Conservation (phyloP, 1,140 invertebrate genomes). For the Delia radicum region DNA sequence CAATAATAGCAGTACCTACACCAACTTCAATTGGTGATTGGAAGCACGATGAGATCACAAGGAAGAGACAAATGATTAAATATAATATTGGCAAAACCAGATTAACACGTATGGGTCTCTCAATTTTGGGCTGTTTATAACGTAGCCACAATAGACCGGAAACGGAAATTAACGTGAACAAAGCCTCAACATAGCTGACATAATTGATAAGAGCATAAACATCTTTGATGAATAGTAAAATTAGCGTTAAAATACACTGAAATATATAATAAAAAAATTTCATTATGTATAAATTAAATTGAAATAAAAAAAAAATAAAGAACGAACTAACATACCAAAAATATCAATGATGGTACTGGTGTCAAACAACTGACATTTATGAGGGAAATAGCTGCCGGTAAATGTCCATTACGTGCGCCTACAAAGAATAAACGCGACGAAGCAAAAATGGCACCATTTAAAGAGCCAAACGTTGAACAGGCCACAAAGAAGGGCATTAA, state of each 20-base stretch:
- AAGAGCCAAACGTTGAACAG: conserved; percentile 81
- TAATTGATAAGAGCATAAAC: conserved; percentile 93
- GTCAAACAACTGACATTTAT: conserved; percentile 84
- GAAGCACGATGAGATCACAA: conserved; percentile 80
- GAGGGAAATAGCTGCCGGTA: conserved; percentile 83
- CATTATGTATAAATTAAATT: too few species aligned
- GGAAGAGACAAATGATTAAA: conserved; percentile 79
- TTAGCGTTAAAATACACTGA: conserved; percentile 78
- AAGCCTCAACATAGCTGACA: conserved; percentile 87
- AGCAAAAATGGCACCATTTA: conserved; percentile 87
- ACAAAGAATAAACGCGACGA: conserved; percentile 88
- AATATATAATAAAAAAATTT: conserved; percentile 53
- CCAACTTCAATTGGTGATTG: conserved; percentile 77
- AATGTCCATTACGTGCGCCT: conserved; percentile 85
- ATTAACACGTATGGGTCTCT: conserved; percentile 70
- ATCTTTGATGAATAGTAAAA: conserved; percentile 79
- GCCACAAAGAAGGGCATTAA: conserved; percentile 87
- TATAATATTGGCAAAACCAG: conserved; percentile 79
- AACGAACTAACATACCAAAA: conserved; percentile 90
- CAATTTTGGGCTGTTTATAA: conserved; percentile 70
- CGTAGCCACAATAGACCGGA: conserved; percentile 85
- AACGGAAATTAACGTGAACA: conserved; percentile 90
- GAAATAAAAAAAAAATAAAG: too few species aligned
- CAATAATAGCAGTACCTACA: conserved; percentile 78
- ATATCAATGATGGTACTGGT: conserved; percentile 87